Evolutionary conservation across 2,888 invertebrate species (phyloP), one percentile per base, ranked within the genome.

Genomic region (Harpalus rubripes): DNA sequence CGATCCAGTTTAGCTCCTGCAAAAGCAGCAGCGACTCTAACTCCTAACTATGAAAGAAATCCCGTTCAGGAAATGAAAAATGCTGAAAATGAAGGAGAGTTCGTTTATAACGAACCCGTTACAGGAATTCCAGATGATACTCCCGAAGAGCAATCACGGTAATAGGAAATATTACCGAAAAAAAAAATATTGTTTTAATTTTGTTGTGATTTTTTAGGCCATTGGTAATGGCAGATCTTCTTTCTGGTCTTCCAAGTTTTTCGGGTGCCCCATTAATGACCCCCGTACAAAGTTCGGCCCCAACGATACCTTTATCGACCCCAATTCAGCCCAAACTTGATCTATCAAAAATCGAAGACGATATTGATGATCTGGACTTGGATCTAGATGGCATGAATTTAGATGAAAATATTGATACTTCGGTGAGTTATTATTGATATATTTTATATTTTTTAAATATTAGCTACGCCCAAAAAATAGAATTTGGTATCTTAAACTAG

Each of bases 381-480:
- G 98, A 98, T 90, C 93, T 98, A 81, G 97, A 97, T 87, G 96
- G 95, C 87, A 93, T 97, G 87, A 95, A 94, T 87, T 91, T 98
- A 39, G 97, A 97, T 90, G 96, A 96, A 86, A 94, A 94, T 89
- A 95, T 96, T 87, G 96, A 96, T 90, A 94, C 94, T 83, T 94
- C 94, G 90, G 96, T 95, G 91, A 93, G 92, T 91, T 74, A 12
- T 74, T 44, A 16, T 52, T 52, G 10, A 52, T 52, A 32, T 65
- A 18, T 32, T 32, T 32, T 32, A 32, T 32, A 32, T 32, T 32
- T 32, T 32, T 3, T 32, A 0, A 32, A 32, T 32, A 32, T 32
- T 3, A 32, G 32, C 32, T 4, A 32, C 6, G 32, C 0, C 32
- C 32, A 32, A 6, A 5, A 6, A 5, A 32, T 32, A 5, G 32